Evolutionary conservation across 2,888 invertebrate species (phyloP).

Genomic region (Tridacna crocea): DNA sequence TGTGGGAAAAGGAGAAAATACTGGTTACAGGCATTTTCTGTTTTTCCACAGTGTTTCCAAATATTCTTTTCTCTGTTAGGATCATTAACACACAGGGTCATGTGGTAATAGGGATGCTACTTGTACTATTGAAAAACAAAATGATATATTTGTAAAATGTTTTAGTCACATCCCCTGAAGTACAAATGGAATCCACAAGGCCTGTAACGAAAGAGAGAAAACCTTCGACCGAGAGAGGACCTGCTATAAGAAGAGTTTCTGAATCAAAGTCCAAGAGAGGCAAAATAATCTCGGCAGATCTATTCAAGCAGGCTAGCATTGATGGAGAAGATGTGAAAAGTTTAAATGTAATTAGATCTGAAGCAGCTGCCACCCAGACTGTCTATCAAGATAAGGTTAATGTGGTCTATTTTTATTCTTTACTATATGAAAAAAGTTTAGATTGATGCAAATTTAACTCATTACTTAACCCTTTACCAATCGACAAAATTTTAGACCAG

Average conservation of each 20-base stretch:
- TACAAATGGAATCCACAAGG: not conserved
- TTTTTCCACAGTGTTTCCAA: not conserved
- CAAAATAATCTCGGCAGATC: slow-evolving; percentile 18
- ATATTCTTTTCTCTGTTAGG: too few relatives aligned
- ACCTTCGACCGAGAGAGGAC: slow-evolving; percentile 1
- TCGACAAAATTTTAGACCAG: too few relatives aligned
- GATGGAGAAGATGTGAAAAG: slow-evolving; percentile 9
- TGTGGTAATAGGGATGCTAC: too few relatives aligned
- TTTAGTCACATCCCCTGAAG: slow-evolving; percentile 12
- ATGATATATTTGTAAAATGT: not conserved
- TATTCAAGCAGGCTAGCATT: slow-evolving; percentile 8
- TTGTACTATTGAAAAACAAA: too few relatives aligned
- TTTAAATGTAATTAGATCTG: slow-evolving; percentile 26
- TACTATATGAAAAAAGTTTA: too few relatives aligned
- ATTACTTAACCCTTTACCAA: too few relatives aligned
- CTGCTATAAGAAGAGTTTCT: not conserved
- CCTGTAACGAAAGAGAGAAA: slow-evolving; percentile 5
- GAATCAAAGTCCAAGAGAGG: slow-evolving; percentile 29
- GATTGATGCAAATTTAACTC: too few relatives aligned
- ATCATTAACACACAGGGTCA: too few relatives aligned
- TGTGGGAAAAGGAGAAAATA: not conserved
- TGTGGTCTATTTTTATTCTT: not conserved
- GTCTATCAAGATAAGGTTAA: slow-evolving; percentile 33
- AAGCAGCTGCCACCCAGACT: slow-evolving; percentile 46
- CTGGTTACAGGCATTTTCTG: not conserved